Evolutionary conservation across 2,888 invertebrate genomes (phyloP), one percentile per base, ranked within the genome.

Genomic region (Noctua janthe): DNA sequence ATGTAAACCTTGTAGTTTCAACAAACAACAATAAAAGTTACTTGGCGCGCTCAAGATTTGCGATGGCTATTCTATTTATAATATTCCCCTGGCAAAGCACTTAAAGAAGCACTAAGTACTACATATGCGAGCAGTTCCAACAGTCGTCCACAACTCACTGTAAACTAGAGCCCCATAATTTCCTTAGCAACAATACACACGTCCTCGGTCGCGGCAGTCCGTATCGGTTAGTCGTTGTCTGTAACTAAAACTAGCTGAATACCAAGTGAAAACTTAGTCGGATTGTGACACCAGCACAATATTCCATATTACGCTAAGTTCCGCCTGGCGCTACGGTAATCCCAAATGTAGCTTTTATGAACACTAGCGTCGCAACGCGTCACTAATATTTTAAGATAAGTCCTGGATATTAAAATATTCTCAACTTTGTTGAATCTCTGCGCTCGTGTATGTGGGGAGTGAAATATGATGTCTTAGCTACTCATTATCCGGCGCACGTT

Each of bases 241-340:
- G 76, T 90, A 90, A 90, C 89, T 91, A 89, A 90, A 91, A 90
- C 91, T 89, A 88, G 87, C 86, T 88, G 88, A 89, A 89, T 90
- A 90, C 88, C 86, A 87, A 88, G 89, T 86, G 85, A 89, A 84
- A 90, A 90, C 85, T 89, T 83, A 84, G 84, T 81, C 76, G 79
- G 87, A 83, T 88, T 87, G 86, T 91, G 91, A 90, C 91, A 91
- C 90, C 86, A 84, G 88, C 85, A 89, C 90, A 90, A 91, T 92
- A 92, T 91, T 88, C 91, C 86, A 83, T 74, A 83, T 78, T 87
- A 90, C 87, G 83, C 81, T 84, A 87, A 91, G 90, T 90, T 89
- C 85, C 87, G 87, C 79, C 78, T 69, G 73, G 87, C 81, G 85
- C 86, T 82, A 88, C 87, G 88, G 90, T 92, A 91, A 92, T 91